Evolutionary conservation across 2,797 vertebrate species (phyloP), one percentile per base, ranked within the genome.

Genomic region (Hemitrygon akajei): DNA sequence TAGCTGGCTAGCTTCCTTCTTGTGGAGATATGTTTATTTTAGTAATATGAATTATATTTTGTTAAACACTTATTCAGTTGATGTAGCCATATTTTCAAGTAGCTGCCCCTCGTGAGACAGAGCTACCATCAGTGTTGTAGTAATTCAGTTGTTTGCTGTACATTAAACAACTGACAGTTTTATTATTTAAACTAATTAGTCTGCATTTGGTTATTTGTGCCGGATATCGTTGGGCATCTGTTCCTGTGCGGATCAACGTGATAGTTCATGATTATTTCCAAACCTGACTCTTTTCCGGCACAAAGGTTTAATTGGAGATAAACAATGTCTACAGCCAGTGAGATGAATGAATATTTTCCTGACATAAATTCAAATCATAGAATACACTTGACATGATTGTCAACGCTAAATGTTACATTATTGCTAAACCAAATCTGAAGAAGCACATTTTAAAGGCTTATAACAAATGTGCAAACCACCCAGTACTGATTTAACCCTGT

Each of bases 381-480:
- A 37, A 69, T 89, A 25, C 60, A 89, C 60, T 69, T 89, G 71
- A 47, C 91, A 71, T 37, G 40, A 37, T 75, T 76, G 71, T 47
- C 47, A 47, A 47, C 56, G 12, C 69, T 76, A 56, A 75, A 76
- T 76, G 69, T 58, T 40, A 76, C 40, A 56, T 93, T 71, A 93
- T 75, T 93, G 37, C 40, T 30, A 30, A 14, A 76, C 27, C 22
- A 76, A 47, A 30, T 56, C 69, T 20, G 16, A 40, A 5, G 40
- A 76, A 76, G 14, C 91, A 75, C 71, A 87, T 71, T 18, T 87
- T 87, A 71, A 86, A 56, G 27, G 79, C 63, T 93, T 86, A 40
- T 84, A 84, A 40, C 80, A 47, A 93, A 71, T 69, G 93, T 66
- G 14, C 60, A 71, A 94, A 84, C 81, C 81, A 94, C 81, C 81